Conservation (phyloP, 37 sponge, comb jelly and placozoan species). For the Chondrosia reniformis region DNA sequence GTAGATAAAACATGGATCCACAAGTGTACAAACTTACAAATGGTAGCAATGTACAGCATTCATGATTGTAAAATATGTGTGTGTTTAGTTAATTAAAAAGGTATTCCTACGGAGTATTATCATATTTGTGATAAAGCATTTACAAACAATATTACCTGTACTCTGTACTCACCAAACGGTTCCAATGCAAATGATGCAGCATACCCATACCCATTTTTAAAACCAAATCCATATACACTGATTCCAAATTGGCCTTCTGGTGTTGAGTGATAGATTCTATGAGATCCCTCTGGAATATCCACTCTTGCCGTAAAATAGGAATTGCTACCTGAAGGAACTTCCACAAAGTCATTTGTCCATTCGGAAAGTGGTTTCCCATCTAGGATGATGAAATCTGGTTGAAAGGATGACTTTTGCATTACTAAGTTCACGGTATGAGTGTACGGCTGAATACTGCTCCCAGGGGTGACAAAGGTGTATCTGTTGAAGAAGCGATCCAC, state of each 20-base stretch:
- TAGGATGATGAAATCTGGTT: neutral
- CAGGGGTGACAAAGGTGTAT: slow-evolving; percentile 12
- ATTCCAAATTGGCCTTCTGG: neutral
- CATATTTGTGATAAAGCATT: no score
- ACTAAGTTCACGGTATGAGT: slow-evolving; percentile 1
- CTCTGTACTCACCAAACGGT: neutral
- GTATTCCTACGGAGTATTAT: no score
- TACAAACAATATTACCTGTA: no score
- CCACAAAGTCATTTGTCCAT: neutral
- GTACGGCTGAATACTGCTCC: neutral
- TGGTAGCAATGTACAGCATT: no score
- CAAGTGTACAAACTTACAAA: no score
- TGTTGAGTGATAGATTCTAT: neutral
- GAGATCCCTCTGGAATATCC: neutral
- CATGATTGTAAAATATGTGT: no score
- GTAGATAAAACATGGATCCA: no score
- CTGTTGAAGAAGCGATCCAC: neutral
- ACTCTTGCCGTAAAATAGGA: neutral
- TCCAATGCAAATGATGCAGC: neutral
- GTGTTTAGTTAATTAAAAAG: no score
- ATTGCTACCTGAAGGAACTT: neutral
- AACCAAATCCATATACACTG: slow-evolving; percentile 13
- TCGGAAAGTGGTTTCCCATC: neutral
- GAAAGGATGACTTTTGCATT: neutral
- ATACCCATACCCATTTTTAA: slow-evolving; percentile 5